Evolutionary conservation across 2,113 vertebrate species (phyloP).

Genomic region (Zosterops lateralis): DNA sequence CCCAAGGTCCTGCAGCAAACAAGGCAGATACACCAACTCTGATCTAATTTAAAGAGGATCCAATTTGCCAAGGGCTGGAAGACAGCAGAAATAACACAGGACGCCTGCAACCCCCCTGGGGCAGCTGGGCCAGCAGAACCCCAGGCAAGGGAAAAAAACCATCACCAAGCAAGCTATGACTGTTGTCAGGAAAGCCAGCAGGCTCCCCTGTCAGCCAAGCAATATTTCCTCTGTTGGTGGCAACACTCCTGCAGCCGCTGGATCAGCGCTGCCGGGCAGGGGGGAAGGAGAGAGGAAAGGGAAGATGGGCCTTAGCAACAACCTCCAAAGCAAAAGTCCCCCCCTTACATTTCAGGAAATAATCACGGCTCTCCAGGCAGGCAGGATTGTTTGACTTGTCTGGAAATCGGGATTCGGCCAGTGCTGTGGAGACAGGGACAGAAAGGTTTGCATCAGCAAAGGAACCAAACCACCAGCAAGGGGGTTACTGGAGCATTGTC

Average conservation of each 20-base stretch:
- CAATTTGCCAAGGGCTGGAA: neutral
- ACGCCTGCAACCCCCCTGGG: neutral
- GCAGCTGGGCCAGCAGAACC: neutral
- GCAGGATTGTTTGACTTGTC: slow-evolving; percentile 58
- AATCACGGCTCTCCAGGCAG: slow-evolving; percentile 67
- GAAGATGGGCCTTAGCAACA: slow-evolving; percentile 10
- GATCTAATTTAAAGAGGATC: neutral
- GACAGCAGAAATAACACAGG: neutral
- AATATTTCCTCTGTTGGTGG: neutral
- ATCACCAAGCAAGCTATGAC: neutral
- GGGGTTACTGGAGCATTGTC: neutral
- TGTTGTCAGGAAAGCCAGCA: neutral
- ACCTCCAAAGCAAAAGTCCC: neutral
- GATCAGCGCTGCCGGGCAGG: fast-evolving
- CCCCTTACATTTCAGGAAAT: slow-evolving; percentile 78
- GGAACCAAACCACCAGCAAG: neutral
- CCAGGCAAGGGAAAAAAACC: neutral
- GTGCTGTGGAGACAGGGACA: neutral
- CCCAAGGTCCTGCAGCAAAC: neutral
- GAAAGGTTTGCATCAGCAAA: neutral
- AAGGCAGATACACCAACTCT: neutral
- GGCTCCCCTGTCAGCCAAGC: neutral
- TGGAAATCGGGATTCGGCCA: slow-evolving; percentile 18
- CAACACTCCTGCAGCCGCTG: neutral
- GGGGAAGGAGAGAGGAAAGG: neutral